These are phyloP conservation scores for Anagrus nilaparvatae DNA, from an alignment of 1,140 invertebrate genomes.

Conservation along the genomic window DNA sequence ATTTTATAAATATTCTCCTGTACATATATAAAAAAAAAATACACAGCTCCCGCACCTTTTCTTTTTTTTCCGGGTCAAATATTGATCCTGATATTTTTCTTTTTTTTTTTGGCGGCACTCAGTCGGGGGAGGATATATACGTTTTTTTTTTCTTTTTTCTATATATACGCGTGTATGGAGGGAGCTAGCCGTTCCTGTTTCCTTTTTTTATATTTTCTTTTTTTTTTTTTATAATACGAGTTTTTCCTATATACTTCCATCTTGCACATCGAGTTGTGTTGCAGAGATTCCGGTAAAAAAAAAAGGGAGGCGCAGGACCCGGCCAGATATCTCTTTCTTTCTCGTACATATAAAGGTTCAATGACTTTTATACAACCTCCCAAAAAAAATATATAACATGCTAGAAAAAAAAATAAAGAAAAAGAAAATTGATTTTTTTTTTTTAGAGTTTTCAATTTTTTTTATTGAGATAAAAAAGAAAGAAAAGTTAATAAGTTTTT, in stretches of 20 bases:
- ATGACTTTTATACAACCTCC: too few species aligned
- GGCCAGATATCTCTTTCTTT: not conserved
- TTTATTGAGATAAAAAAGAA: too few species aligned
- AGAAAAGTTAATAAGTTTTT: too few species aligned
- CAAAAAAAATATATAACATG: too few species aligned
- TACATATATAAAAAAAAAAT: too few species aligned
- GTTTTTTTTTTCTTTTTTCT: conserved; percentile 14
- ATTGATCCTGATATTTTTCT: conserved; percentile 33
- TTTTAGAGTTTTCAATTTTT: too few species aligned
- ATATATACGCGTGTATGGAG: conserved; percentile 12
- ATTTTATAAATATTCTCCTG: too few species aligned
- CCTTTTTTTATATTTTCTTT: conserved; percentile 14
- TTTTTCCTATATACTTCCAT: conserved; percentile 7
- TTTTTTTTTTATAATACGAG: not conserved
- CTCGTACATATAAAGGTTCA: conserved; percentile 18
- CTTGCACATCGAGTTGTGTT: conserved; percentile 11
- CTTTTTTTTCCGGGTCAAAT: conserved; percentile 29
- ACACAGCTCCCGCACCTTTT: too few species aligned
- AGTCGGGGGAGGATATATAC: conserved; percentile 13
- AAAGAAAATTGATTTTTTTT: too few species aligned
- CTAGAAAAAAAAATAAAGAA: too few species aligned
- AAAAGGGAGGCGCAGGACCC: conserved; percentile 2
- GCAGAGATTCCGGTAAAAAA: conserved; percentile 20
- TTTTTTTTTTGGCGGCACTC: conserved; percentile 23
- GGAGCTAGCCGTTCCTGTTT: conserved; percentile 15